Percentiles rank a stretch among this genome's conserved stretches.
Conservation (phyloP, 1,140 invertebrate genomes). For the Apocrypta bakeri region DNA sequence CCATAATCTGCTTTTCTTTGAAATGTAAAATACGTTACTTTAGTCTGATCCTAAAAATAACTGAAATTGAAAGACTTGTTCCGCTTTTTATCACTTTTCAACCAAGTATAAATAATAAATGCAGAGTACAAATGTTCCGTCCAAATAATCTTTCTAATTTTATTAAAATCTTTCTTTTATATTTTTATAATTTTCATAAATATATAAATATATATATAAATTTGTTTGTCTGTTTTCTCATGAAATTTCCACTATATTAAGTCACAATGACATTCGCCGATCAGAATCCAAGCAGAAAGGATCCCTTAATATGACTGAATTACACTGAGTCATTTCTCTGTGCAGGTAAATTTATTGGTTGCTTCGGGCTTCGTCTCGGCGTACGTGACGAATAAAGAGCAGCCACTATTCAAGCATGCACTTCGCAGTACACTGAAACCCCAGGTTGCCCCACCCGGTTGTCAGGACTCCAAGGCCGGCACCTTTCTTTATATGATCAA, state of each 20-base stretch:
- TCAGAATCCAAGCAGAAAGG: no score
- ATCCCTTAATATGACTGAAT: no score
- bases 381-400: constrained; percentile 63
- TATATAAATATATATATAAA: no score
- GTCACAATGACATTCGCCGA: no score
- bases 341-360: constrained; percentile 64
- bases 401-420: constrained; percentile 64
- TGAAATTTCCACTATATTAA: no score
- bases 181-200: no score
- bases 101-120: neutral
- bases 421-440: constrained; percentile 63
- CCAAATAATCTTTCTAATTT: no score
- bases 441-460: constrained; percentile 61
- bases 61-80: neutral
- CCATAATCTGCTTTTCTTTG: neutral
- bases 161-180: no score
- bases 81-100: neutral
- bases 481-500: constrained; percentile 67
- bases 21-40: neutral
- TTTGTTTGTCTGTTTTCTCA: no score
- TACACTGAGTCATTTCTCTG: no score
- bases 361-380: constrained; percentile 64
- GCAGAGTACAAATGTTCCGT: no score
- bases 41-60: neutral
- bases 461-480: constrained; percentile 62